Evolutionary conservation across 2,113 vertebrate genomes (phyloP), one percentile per base, ranked within the genome.

Genomic region (Dipodomys stephensi): DNA sequence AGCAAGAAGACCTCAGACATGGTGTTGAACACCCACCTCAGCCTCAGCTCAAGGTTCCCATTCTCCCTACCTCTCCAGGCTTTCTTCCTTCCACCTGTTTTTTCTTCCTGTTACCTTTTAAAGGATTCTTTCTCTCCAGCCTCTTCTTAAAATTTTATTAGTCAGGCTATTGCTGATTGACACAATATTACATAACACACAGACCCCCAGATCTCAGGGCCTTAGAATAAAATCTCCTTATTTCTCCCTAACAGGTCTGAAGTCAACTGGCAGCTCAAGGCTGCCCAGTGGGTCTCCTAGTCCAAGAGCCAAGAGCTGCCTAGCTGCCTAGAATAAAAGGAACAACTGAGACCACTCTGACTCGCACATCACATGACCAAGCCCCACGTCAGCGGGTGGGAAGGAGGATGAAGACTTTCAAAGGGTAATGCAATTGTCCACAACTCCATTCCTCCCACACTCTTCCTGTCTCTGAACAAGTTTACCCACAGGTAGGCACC

Each of bases 141-240:
- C 57, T 85, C 88, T 73, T 87, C 60, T 82, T 65, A 87, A 72
- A 78, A 32, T 79, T 68, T 39, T 88, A 82, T 77, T 92, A 88
- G 74, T 76, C 64, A 90, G 49, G 30, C 57, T 69, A 20, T 32
- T 76, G 65, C 74, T 60, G 80, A 86, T 71, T 60, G 80, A 86
- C 62, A 60, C 46, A 60, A 28, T 16, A 46, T 82, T 72, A 84
- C 9, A 13, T 76, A 83, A 93, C 78, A 91, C 83, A 64, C 20
- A 62, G 32, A 32, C 90, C 83, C 83, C 39, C 0, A 19, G 30
- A 57, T 88, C 72, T 76, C 71, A 39, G 76, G 71, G 62, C 80
- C 79, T 94, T 87, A 30, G 83, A 30, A 74, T 82, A 46, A 83
- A 95, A 80, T 72, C 28, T 8, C 0, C 81, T 85, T 82, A 28